Percentiles rank a stretch among this genome's conserved stretches.
phyloP scores from a whole-genome alignment of 2,113 vertebrate species.

The human region GRCh38 chr11:8072501-8073000 shows the following conservation, averaged over 20 bases:
- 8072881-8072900: not conserved
- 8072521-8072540: not conserved
- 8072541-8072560: not conserved
- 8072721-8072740: not conserved
- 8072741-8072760: not conserved
- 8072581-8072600: not conserved
- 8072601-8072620: not conserved
- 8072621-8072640: not conserved
- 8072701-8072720: not conserved
- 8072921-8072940: not conserved
- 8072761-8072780: not conserved
- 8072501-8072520: not conserved
- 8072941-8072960: not conserved
- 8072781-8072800: not conserved
- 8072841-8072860: not conserved
- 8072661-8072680: not conserved
- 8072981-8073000: not conserved
- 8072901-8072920: not conserved
- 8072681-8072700: not conserved
- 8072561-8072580: not conserved
- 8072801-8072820: not conserved
- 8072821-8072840: not conserved
- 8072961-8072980: not conserved
- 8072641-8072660: not conserved
- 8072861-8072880: not conserved